These are phyloP conservation scores for Drosophila littoralis DNA, from an alignment of 1,140 invertebrate genomes.

Conservation along the genomic window DNA sequence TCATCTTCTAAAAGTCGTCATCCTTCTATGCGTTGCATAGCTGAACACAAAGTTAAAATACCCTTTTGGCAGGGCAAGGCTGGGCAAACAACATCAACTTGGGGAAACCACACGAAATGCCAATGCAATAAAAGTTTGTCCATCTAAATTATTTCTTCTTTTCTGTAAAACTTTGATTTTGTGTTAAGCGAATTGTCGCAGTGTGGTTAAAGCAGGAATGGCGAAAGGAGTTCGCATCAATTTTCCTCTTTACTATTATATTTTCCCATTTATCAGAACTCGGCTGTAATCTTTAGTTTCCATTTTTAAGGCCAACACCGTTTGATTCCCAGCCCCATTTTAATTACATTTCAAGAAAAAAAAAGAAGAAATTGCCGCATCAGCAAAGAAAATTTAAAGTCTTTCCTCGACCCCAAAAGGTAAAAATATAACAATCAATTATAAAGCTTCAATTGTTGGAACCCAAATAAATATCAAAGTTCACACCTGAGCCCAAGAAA, in stretches of 20 bases:
- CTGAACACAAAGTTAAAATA: not conserved
- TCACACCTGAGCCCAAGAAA: slow-evolving; percentile 29
- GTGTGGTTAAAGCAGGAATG: slow-evolving; percentile 11
- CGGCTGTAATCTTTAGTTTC: not conserved
- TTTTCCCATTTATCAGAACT: no score
- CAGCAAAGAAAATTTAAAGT: slow-evolving; percentile 28
- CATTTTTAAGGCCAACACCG: slow-evolving; percentile 4
- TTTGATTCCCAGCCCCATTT: slow-evolving; percentile 28
- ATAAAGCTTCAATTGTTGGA: slow-evolving; percentile 30
- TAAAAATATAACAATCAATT: slow-evolving; percentile 46
- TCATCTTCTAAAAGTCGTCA: no score
- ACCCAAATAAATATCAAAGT: slow-evolving; percentile 19
- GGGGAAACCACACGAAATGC: slow-evolving; percentile 45
- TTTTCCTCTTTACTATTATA: not conserved
- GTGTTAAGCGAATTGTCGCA: slow-evolving; percentile 22
- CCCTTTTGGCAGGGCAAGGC: not conserved
- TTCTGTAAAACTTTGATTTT: slow-evolving; percentile 24
- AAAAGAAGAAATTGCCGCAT: slow-evolving; percentile 37
- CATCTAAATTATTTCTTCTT: not conserved
- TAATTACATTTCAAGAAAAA: slow-evolving; percentile 11
- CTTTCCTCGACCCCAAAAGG: not conserved
- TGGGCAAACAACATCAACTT: slow-evolving; percentile 17
- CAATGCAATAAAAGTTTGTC: slow-evolving; percentile 74
- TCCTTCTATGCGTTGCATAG: not conserved
- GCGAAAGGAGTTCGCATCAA: slow-evolving; percentile 31